Conservation (phyloP, 2,113 vertebrate species). For the Candoia aspera region DNA sequence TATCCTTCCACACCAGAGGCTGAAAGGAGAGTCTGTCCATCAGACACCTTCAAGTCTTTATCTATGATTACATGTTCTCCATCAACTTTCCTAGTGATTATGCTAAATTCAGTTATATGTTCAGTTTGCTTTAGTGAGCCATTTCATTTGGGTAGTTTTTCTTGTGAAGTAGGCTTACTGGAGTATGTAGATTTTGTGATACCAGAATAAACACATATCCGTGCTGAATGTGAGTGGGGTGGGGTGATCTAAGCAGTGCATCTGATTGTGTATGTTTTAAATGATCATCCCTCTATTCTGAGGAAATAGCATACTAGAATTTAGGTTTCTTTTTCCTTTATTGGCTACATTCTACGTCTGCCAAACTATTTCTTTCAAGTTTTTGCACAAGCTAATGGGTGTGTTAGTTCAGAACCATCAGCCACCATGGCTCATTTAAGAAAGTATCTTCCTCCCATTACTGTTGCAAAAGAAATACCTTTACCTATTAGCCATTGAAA, state of each 20-base stretch:
- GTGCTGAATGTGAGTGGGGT: neutral
- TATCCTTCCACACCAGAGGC: neutral
- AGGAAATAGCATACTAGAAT: neutral
- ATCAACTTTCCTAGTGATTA: neutral
- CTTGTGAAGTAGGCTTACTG: neutral
- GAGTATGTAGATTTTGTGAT: neutral
- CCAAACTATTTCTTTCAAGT: neutral
- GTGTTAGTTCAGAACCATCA: neutral
- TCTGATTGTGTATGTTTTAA: neutral
- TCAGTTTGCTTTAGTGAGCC: neutral
- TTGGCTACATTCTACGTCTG: neutral
- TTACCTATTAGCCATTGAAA: neutral
- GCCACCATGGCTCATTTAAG: neutral
- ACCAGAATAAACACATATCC: neutral
- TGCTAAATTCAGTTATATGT: constrained; percentile 20
- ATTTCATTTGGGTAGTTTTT: neutral
- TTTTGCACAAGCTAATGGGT: neutral
- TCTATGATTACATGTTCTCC: constrained; percentile 24
- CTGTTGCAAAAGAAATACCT: neutral
- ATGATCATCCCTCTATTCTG: neutral
- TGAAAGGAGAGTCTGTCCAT: neutral
- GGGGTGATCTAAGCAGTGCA: neutral
- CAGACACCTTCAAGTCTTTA: constrained; percentile 6
- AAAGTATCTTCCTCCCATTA: neutral
- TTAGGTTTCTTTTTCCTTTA: neutral